Conservation (phyloP, 2,888 invertebrate genomes). For the Caenorhabditis macrosperma region DNA sequence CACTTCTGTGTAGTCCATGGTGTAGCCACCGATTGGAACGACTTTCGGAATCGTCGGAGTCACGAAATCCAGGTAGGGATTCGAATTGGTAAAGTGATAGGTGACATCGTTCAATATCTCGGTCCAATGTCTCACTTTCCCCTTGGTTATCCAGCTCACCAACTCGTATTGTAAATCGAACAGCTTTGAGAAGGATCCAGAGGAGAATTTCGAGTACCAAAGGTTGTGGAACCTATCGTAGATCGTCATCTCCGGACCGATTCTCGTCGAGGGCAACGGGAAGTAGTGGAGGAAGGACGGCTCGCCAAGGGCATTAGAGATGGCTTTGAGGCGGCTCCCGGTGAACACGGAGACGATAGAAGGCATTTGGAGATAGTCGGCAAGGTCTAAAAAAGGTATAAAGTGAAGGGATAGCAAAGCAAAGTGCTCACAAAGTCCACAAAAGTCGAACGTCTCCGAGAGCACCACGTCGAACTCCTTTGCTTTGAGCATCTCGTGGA, state of each 20-base stretch:
- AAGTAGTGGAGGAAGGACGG: constrained; percentile 48
- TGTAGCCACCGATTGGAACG: constrained; percentile 56
- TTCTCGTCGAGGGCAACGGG: constrained; percentile 38
- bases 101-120: constrained; percentile 50
- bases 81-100: constrained; percentile 59
- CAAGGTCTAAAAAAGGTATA: constrained; percentile 43
- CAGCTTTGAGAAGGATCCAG: constrained; percentile 9
- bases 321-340: constrained; percentile 36
- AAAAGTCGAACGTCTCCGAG: constrained; percentile 55
- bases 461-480: constrained; percentile 38
- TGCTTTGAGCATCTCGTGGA: constrained; percentile 22
- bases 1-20: constrained; percentile 27
- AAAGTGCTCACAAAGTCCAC: constrained; percentile 44
- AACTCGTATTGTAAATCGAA: constrained; percentile 45
- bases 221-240: constrained; percentile 38
- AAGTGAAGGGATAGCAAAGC: background rate
- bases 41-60: constrained; percentile 57
- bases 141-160: constrained; percentile 18
- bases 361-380: constrained; percentile 43
- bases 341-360: constrained; percentile 46
- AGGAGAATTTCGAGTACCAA: constrained; percentile 17
- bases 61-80: constrained; percentile 60
- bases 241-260: background rate
- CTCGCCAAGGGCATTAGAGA: constrained; percentile 36
- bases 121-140: constrained; percentile 52